These are phyloP conservation scores for Lithobius niger DNA, from an alignment of 1,140 invertebrate species.

Conservation along the genomic window DNA sequence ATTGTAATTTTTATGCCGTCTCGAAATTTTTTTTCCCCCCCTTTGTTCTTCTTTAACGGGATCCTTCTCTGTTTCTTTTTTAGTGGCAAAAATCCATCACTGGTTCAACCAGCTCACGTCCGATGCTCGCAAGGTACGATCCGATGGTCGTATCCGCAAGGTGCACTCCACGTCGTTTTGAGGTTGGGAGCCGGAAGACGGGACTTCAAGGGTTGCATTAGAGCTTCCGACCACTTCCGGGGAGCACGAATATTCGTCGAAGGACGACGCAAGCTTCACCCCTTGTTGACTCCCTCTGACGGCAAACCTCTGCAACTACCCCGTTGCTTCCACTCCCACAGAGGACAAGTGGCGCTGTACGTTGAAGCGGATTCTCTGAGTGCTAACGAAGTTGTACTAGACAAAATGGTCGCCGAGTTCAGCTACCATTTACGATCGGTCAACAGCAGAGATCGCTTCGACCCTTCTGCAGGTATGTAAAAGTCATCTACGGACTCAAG, in stretches of 20 bases:
- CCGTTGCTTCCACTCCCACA: slow-evolving; percentile 48
- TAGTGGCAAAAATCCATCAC: too few species aligned
- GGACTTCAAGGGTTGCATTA: slow-evolving; percentile 40
- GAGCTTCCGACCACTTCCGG: slow-evolving; percentile 31
- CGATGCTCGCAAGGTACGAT: slow-evolving; percentile 54
- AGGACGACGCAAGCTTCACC: slow-evolving; percentile 43
- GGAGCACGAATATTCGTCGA: slow-evolving; percentile 57
- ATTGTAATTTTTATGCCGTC: too few species aligned
- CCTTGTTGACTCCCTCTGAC: slow-evolving; percentile 46
- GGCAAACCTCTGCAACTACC: slow-evolving; percentile 34
- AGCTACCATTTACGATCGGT: too few species aligned
- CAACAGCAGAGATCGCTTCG: too few species aligned
- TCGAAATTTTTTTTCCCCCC: too few species aligned
- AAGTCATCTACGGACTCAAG: too few species aligned
- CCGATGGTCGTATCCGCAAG: slow-evolving; percentile 56
- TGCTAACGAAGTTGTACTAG: too few species aligned
- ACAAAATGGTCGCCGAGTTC: too few species aligned
- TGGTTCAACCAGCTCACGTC: slow-evolving; percentile 60
- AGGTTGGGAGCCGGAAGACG: slow-evolving; percentile 31
- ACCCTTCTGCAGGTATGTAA: too few species aligned
- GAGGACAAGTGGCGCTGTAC: slow-evolving; percentile 53
- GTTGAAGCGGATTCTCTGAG: slow-evolving; percentile 44
- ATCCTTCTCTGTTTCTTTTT: too few species aligned
- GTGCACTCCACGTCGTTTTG: slow-evolving; percentile 53
- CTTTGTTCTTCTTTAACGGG: too few species aligned